Base-by-base conservation (phyloP, 2,888 invertebrate species). In the Drosophila picticornis region DNA sequence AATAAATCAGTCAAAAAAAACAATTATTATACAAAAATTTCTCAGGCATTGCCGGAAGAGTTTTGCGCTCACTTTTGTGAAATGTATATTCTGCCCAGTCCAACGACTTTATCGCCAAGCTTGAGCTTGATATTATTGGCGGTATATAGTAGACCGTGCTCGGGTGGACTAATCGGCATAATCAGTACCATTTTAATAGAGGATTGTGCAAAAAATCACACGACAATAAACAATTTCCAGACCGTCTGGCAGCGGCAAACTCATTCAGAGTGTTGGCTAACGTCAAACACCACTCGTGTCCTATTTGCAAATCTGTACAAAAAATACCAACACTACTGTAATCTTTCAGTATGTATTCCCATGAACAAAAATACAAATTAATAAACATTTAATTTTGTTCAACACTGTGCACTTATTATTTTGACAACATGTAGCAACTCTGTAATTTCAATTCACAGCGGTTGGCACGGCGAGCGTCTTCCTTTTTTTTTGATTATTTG, bases 151-250 rank as follows among this genome's bases (percentile, higher is more conserved):
- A 93, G 73, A 6, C 92, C 93, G 46, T 90, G 89, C 60, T 91
- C 91, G 3, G 93, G 93, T 19, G 89, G 84, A 40, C 83, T 86
- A 68, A 93, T 89, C 48, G 87, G 84, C 64, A 84, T 88, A 65
- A 93, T 92, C 69, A 93, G 75, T 63, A 91, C 93, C 93, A 93
- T 93, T 81, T 85, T 80, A 78, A 83, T 88, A 72, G 73, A 79
- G 59, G 65, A 81, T 36, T 73, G 36, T 53, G 61, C 72, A 60
- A 76, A 74, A 81, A 73, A 52, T 7, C 31, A 72, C 73, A 65
- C 72, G 57, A 71, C 52, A 70, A 61, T 69, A 74, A 80, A 71
- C 61, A 77, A 68, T 65, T 77, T 60, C 68, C 70, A 60, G 67
- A 63, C 65, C 50, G 78, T 80, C 78, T 80, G 76, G 76, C 78